Conservation (phyloP, 2,888 invertebrate genomes). For the Drosophila cracens region DNA sequence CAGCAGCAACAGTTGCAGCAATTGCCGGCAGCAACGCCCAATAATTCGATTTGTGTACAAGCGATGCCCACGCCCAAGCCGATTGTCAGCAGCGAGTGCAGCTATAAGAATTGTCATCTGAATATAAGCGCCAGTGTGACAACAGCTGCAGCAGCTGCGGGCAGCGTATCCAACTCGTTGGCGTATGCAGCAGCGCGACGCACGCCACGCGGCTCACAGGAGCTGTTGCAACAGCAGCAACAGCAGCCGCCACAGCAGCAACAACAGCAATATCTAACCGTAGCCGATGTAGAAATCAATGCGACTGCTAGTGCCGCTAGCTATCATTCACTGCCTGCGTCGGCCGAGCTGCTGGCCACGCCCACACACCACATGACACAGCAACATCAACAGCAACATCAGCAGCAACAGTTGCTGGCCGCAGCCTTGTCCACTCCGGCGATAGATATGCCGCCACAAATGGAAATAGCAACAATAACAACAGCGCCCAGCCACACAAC, state of each 20-base stretch:
- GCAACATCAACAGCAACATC: slow-evolving; percentile 41
- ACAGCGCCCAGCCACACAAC: slow-evolving; percentile 49
- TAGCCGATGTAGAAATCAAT: slow-evolving; percentile 82
- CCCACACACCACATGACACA: slow-evolving; percentile 65
- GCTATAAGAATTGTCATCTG: slow-evolving; percentile 84
- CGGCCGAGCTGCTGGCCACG: slow-evolving; percentile 69
- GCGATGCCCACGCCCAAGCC: slow-evolving; percentile 67
- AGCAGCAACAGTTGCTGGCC: slow-evolving; percentile 61
- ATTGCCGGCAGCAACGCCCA: slow-evolving; percentile 54
- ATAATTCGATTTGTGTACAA: slow-evolving; percentile 65
- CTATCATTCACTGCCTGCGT: slow-evolving; percentile 68
- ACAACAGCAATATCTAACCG: slow-evolving; percentile 81
- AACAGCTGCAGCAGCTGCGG: slow-evolving; percentile 54
- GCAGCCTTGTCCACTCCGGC: slow-evolving; percentile 71
- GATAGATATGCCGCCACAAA: slow-evolving; percentile 71
- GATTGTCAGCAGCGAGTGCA: slow-evolving; percentile 75
- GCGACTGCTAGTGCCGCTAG: slow-evolving; percentile 71
- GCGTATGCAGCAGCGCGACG: slow-evolving; percentile 58
- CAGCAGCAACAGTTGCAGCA: slow-evolving; percentile 61
- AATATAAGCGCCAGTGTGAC: slow-evolving; percentile 77
- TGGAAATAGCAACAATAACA: slow-evolving; percentile 76
- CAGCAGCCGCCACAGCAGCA: slow-evolving; percentile 76
- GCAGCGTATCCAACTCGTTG: slow-evolving; percentile 47
- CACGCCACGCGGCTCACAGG: slow-evolving; percentile 73
- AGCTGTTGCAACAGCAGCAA: slow-evolving; percentile 66